These are phyloP conservation scores for Heliconius ethilla DNA, from an alignment of 2,888 invertebrate genomes.

Conservation along the genomic window DNA sequence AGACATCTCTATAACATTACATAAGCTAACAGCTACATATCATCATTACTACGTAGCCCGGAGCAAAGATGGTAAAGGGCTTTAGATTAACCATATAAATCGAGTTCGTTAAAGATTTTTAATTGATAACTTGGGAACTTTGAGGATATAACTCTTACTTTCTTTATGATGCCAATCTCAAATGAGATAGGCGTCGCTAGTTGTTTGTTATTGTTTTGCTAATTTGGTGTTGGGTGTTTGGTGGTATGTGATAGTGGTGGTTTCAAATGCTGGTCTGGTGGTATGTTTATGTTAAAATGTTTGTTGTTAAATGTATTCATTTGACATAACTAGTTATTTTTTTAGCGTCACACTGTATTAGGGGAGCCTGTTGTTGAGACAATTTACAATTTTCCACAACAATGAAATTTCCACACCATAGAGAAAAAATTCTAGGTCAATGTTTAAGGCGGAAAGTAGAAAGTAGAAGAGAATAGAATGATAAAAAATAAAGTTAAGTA, in stretches of 20 bases:
- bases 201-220: not conserved
- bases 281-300: too few species aligned
- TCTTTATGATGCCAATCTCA: constrained; percentile 5
- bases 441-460: too few species aligned
- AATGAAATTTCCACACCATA: too few species aligned
- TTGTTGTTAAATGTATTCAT: too few species aligned
- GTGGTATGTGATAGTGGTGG: not conserved
- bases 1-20: constrained; percentile 16
- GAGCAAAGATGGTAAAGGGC: constrained; percentile 33
- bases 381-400: too few species aligned
- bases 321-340: too few species aligned
- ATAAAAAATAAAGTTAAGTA: too few species aligned
- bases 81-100: constrained; percentile 29
- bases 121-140: constrained; percentile 13
- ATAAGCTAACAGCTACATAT: constrained; percentile 32
- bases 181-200: not conserved
- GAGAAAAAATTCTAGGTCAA: too few species aligned
- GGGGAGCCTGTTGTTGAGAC: too few species aligned
- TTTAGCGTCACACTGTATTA: too few species aligned
- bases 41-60: constrained; percentile 33
- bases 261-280: not conserved
- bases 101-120: constrained; percentile 18
- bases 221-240: not conserved
- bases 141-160: constrained; percentile 1
- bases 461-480: too few species aligned